Percentiles rank a stretch among this genome's conserved stretches.
These are phyloP conservation scores for Ivindomyrus marchei DNA, from an alignment of 2,113 vertebrate genomes.

Conservation along the genomic window DNA sequence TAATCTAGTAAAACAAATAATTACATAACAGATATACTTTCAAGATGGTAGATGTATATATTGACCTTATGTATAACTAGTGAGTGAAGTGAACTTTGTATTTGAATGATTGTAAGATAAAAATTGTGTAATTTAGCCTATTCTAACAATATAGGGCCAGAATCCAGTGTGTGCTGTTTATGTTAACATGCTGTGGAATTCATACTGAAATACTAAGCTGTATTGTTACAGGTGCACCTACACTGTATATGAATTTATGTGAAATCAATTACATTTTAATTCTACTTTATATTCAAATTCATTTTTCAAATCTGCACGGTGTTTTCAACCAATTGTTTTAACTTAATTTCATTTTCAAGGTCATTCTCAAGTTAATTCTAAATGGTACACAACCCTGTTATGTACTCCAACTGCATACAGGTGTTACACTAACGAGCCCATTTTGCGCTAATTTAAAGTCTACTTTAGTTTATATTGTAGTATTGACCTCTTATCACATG, in stretches of 20 bases:
- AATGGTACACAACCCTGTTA: neutral
- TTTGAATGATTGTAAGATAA: neutral
- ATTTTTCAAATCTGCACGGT: neutral
- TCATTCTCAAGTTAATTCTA: neutral
- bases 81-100: neutral
- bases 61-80: neutral
- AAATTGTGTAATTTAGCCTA: neutral
- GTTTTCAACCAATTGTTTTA: neutral
- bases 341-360: neutral
- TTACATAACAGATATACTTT: neutral
- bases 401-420: neutral
- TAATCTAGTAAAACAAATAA: neutral
- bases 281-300: too few species aligned
- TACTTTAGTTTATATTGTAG: neutral
- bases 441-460: neutral
- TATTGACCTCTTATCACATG: neutral
- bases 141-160: neutral
- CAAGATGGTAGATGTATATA: neutral
- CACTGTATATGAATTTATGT: neutral
- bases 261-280: neutral
- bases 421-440: too few species aligned
- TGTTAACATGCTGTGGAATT: neutral
- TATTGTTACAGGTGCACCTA: neutral
- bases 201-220: neutral
- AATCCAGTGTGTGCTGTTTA: neutral